Base-by-base conservation (phyloP, 1,140 invertebrate genomes). In the Magallana gigas region DNA sequence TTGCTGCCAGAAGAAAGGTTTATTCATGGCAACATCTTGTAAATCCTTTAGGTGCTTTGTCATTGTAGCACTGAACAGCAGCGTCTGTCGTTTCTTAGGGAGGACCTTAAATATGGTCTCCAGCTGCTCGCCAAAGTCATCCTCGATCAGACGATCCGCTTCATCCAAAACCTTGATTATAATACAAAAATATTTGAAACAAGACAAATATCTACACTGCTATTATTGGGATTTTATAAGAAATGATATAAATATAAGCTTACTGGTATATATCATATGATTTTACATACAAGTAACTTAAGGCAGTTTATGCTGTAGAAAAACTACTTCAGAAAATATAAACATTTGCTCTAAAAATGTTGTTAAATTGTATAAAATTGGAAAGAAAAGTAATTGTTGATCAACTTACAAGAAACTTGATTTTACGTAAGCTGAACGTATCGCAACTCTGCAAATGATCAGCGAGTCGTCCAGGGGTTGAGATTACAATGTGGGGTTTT, bases 1-100 rank as follows among this genome's bases (percentile, higher is more conserved):
- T 64, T 93, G 90, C 60, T 93, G 91, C 91, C 92, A 95, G 85
- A 94, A 92, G 87, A 94, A 95, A 36, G 94, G 94, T 89, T 94
- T 94, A 29, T 92, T 93, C 48, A 91, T 88, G 7, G 93, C 90
- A 14, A 93, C 87, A 68, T 92, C 91, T 85, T 93, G 91, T 8
- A 95, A 91, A 64, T 94, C 91, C 76, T 92, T 87, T 5, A 95
- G 87, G 16, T 92, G 92, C 16, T 94, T 91, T 80, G 94, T 94
- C 90, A 94, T 92, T 29, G 95, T 95, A 60, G 95, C 95, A 93
- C 94, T 95, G 89, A 95, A 95, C 12, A 95, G 87, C 23, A 95
- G 90, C 16, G 94, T 95, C 87, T 95, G 95, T n/a, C 95, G 90
- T 87, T 95, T 94, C 86, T 92, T 88, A 18, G 94, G 94, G 76